phyloP scores from a whole-genome alignment of 2,797 vertebrate species.

The Eremophila alpestris region DNA sequence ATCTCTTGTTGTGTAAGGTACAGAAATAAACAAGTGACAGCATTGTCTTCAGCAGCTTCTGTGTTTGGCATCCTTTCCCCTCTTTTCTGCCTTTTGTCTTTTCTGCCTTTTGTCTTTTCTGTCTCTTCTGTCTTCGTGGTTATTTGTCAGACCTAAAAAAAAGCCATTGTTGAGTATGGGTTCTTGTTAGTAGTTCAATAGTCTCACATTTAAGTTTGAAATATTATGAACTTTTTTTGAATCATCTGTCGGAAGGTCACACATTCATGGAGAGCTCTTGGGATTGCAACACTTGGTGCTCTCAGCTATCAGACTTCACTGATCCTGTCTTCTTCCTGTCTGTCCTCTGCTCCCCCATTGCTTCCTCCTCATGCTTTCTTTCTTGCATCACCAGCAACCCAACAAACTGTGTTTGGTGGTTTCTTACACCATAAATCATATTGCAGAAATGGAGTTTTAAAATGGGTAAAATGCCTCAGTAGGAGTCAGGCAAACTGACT shows the following conservation, averaged over 20 bases:
- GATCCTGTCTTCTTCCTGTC: background rate
- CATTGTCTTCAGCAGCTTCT: background rate
- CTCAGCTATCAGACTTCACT: background rate
- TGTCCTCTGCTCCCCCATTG: background rate
- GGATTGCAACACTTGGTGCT: rapidly evolving
- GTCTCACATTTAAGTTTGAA: background rate
- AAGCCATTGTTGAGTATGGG: background rate
- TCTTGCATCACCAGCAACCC: background rate
- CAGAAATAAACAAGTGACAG: background rate
- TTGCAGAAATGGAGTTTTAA: background rate
- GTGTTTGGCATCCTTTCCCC: background rate
- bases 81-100: background rate
- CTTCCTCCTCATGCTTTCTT: background rate
- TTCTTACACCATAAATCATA: background rate
- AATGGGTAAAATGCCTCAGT: background rate
- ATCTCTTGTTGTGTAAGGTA: background rate
- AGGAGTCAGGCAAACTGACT: background rate
- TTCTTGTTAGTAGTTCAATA: background rate
- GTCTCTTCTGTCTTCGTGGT: background rate
- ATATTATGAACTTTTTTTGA: background rate
- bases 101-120: background rate
- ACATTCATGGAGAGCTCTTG: rapidly evolving
- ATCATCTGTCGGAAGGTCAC: background rate
- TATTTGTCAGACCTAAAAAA: background rate
- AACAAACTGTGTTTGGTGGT: background rate